Percentiles rank a stretch among this genome's conserved stretches.
Conservation (phyloP, 2,888 invertebrate genomes). For the Crepidodera aurea region DNA sequence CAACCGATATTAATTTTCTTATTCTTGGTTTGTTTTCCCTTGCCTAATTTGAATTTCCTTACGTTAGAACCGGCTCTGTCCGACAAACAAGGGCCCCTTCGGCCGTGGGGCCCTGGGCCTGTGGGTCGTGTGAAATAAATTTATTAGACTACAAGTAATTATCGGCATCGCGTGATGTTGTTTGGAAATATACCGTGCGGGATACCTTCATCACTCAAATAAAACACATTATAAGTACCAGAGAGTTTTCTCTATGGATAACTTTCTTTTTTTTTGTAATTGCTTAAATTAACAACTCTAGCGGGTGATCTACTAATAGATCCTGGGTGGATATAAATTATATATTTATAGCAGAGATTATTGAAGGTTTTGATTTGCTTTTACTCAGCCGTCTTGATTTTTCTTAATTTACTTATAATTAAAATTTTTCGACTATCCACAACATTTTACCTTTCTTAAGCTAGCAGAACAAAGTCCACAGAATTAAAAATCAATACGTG, state of each 20-base stretch:
- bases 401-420: too few relatives aligned
- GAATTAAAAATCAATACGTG: too few relatives aligned
- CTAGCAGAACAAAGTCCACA: too few relatives aligned
- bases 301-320: background rate
- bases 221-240: constrained; percentile 17
- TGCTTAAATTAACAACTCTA: constrained; percentile 2
- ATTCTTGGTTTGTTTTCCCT: too few relatives aligned
- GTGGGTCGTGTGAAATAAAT: constrained; percentile 58
- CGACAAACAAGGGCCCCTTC: constrained; percentile 5
- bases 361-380: too few relatives aligned
- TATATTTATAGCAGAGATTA: too few relatives aligned
- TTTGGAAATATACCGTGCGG: constrained; percentile 41
- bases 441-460: too few relatives aligned
- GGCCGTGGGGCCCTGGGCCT: constrained; percentile 39
- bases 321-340: background rate
- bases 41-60: background rate
- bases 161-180: constrained; percentile 52
- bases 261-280: constrained; percentile 23
- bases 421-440: too few relatives aligned
- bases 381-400: too few relatives aligned
- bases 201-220: constrained; percentile 34
- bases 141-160: constrained; percentile 55
- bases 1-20: too few relatives aligned
- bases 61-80: background rate
- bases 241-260: background rate